phyloP scores from a whole-genome alignment of 2,113 vertebrate species.

The Mesoclemmys tuberculata region DNA sequence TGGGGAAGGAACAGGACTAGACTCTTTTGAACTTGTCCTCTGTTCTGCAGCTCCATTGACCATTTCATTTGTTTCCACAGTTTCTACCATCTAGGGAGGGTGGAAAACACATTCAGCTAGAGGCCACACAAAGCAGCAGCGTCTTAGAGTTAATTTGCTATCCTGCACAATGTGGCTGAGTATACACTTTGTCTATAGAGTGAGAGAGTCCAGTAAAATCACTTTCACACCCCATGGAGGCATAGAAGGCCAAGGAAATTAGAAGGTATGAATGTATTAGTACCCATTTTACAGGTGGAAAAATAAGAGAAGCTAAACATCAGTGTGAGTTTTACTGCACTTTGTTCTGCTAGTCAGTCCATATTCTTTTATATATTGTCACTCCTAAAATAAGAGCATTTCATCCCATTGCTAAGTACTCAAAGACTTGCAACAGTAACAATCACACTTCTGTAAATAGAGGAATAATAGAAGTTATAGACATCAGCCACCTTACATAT shows the following conservation, averaged over 20 bases:
- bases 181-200: slow-evolving; percentile 81
- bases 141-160: slow-evolving; percentile 61
- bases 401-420: slow-evolving; percentile 62
- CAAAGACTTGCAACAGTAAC: slow-evolving; percentile 77
- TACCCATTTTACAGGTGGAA: slow-evolving; percentile 72
- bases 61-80: slow-evolving; percentile 82
- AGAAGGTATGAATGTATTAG: slow-evolving; percentile 84
- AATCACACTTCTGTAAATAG: slow-evolving; percentile 78
- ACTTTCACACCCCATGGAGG: slow-evolving; percentile 75
- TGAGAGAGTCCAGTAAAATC: slow-evolving; percentile 79
- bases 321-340: slow-evolving; percentile 84
- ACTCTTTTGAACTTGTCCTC: slow-evolving; percentile 91
- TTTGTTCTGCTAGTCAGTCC: slow-evolving; percentile 76
- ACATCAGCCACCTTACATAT: slow-evolving; percentile 79
- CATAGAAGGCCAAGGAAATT: slow-evolving; percentile 81
- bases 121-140: not conserved
- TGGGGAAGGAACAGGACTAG: slow-evolving; percentile 89
- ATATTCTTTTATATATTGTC: slow-evolving; percentile 62
- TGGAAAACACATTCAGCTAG: slow-evolving; percentile 17
- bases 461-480: slow-evolving; percentile 74
- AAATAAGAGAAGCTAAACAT: slow-evolving; percentile 71
- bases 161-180: slow-evolving; percentile 78
- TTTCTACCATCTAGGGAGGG: slow-evolving; percentile 84
- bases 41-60: slow-evolving; percentile 92
- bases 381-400: slow-evolving; percentile 60